These are phyloP conservation scores for Eulemur mongoz DNA, from an alignment of 2,797 vertebrate genomes.

Conservation along the genomic window DNA sequence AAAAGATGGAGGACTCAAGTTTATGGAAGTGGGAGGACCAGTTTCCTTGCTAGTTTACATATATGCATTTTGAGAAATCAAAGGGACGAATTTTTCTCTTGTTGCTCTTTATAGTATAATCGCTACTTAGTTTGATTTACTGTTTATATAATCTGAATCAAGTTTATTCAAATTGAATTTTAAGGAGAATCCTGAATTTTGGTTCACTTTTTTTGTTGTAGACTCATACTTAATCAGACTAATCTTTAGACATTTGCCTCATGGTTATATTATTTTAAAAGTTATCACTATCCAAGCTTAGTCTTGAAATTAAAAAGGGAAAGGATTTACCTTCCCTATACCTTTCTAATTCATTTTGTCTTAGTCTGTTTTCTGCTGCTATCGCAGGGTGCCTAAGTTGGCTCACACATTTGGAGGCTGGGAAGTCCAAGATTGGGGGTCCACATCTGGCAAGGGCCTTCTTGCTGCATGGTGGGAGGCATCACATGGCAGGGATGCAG, in stretches of 20 bases:
- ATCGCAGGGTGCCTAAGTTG: neutral
- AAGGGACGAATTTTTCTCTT: conserved; percentile 36
- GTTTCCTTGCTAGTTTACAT: conserved; percentile 6
- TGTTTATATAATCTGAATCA: neutral
- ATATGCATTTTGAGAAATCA: conserved; percentile 28
- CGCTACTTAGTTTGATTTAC: neutral
- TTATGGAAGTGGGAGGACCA: neutral
- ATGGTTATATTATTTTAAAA: neutral
- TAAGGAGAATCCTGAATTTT: neutral
- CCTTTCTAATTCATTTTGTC: neutral
- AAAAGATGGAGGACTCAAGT: neutral
- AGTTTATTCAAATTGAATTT: conserved; percentile 21
- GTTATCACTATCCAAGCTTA: neutral
- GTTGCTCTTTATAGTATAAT: neutral
- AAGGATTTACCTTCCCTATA: neutral
- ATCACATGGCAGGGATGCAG: neutral
- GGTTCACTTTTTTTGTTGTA: neutral
- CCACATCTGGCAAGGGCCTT: neutral
- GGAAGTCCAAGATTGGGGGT: neutral
- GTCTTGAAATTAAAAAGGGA: neutral
- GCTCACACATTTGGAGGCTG: neutral
- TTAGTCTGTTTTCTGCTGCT: neutral
- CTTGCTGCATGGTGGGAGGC: neutral
- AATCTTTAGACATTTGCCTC: neutral
- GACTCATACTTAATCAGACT: neutral